Evolutionary conservation across 2,113 vertebrate species (phyloP).

Genomic region (Malurus elegans): DNA sequence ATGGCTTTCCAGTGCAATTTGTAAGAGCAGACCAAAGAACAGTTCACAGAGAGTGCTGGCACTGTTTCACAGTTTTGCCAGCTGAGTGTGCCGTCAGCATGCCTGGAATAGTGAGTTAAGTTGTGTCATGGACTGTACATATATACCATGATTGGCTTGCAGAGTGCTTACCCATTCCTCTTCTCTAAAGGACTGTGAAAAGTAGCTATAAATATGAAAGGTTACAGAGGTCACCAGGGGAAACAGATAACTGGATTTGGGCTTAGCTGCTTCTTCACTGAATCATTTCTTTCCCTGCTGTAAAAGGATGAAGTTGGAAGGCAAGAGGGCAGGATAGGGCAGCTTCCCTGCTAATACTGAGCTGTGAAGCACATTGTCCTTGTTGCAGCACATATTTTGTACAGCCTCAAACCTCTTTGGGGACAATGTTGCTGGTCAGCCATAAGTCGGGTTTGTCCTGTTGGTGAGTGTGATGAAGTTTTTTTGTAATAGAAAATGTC

Average conservation of each 20-base stretch:
- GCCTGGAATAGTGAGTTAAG: neutral
- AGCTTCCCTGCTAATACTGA: neutral
- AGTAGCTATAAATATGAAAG: neutral
- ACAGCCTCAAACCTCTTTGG: neutral
- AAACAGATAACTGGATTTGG: neutral
- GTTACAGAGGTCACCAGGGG: neutral
- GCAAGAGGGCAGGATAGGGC: neutral
- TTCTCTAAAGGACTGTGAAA: neutral
- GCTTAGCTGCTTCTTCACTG: neutral
- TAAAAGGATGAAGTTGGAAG: neutral
- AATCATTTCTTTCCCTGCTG: neutral
- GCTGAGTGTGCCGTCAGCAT: neutral
- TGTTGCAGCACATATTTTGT: neutral
- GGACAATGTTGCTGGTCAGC: neutral
- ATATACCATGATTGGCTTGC: neutral
- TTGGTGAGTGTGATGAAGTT: neutral
- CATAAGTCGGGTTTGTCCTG: neutral
- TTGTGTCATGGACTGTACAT: neutral
- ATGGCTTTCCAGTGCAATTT: neutral
- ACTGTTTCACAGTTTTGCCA: neutral
- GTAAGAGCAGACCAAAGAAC: neutral
- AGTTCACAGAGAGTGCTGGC: accelerated
- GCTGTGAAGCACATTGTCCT: neutral
- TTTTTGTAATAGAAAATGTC: neutral
- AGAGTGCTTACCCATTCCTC: neutral